These are phyloP conservation scores for Arothron firmamentum DNA, from an alignment of 2,113 vertebrate species.

Conservation along the genomic window DNA sequence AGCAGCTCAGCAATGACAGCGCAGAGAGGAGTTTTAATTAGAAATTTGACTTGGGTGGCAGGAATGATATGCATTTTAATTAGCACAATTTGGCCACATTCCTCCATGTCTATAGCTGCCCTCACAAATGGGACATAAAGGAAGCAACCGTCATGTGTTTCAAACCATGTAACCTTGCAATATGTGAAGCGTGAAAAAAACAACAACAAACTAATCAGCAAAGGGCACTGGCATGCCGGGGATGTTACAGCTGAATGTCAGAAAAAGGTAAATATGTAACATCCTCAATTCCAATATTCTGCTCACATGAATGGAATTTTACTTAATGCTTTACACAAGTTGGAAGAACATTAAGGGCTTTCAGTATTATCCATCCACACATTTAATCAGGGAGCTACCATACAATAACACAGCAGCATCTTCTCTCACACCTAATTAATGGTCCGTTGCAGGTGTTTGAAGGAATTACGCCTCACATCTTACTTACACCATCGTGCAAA, in stretches of 20 bases:
- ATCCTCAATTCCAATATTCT: constrained; percentile 7
- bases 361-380: constrained; percentile 40
- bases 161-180: constrained; percentile 19
- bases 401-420: constrained; percentile 53
- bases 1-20: constrained; percentile 11
- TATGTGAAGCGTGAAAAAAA: neutral
- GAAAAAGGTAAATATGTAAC: no score
- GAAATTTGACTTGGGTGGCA: constrained; percentile 31
- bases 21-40: constrained; percentile 33
- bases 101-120: constrained; percentile 15
- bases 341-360: constrained; percentile 40
- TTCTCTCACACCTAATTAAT: constrained; percentile 62
- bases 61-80: constrained; percentile 29
- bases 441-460: constrained; percentile 52
- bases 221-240: no score
- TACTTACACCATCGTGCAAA: constrained; percentile 17
- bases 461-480: constrained; percentile 57
- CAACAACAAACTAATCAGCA: no score
- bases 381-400: constrained; percentile 62
- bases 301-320: constrained; percentile 45
- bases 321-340: constrained; percentile 16
- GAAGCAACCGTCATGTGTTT: neutral
- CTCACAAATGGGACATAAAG: neutral
- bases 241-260: no score
- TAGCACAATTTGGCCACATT: constrained; percentile 14